Percentiles rank a stretch among this genome's conserved stretches.
These are phyloP conservation scores for Spongilla lacustris DNA, from an alignment of 37 sponge, comb jelly and placozoan genomes.

Conservation along the genomic window DNA sequence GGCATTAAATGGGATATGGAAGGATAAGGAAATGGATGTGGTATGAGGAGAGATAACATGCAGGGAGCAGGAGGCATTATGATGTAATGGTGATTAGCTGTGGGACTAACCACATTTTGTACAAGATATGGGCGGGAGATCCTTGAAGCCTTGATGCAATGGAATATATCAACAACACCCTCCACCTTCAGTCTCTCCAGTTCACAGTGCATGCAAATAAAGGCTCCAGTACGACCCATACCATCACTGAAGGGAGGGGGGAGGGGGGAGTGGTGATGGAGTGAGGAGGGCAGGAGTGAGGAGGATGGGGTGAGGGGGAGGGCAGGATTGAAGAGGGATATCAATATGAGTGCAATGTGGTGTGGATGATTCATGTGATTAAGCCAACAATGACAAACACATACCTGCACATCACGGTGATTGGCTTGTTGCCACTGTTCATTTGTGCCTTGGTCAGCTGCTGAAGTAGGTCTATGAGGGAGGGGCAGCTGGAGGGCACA, in stretches of 20 bases:
- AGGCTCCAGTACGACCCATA: constrained; percentile 37
- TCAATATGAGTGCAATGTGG: no score
- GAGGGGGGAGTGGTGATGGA: neutral
- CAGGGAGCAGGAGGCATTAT: no score
- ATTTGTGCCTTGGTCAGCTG: constrained; percentile 48
- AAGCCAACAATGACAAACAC: neutral
- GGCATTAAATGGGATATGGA: no score
- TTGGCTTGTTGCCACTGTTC: constrained; percentile 63
- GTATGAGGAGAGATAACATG: no score
- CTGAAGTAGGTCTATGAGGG: constrained; percentile 48
- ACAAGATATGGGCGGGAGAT: constrained; percentile 48
- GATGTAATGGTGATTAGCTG: no score
- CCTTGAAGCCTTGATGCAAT: constrained; percentile 57
- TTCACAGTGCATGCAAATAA: constrained; percentile 37
- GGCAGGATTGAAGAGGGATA: no score
- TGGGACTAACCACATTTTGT: constrained; percentile 34
- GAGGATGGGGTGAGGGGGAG: no score
- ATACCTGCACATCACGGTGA: constrained; percentile 83
- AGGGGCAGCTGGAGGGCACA: constrained; percentile 5
- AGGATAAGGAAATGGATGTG: no score
- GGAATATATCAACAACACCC: constrained; percentile 68
- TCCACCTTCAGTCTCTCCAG: constrained; percentile 75
- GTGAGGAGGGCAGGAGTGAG: no score
- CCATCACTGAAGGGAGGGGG: constrained; percentile 12
- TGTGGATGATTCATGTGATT: no score